phyloP scores from a whole-genome alignment of 1,140 invertebrate species.

The Ostrea denselamellosa region DNA sequence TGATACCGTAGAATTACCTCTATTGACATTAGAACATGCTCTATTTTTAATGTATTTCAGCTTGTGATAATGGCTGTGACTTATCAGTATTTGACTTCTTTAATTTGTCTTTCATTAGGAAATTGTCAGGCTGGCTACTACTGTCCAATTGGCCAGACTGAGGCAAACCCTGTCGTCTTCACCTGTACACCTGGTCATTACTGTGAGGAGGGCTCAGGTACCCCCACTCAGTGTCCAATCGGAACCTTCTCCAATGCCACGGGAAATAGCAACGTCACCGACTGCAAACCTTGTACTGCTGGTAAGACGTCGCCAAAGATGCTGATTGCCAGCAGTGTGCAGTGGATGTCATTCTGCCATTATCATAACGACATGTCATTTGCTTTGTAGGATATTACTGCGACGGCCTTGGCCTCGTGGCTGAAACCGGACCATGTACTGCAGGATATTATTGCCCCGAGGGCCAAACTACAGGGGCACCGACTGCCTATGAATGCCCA shows the following conservation, averaged over 20 bases:
- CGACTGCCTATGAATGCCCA: conserved; percentile 67
- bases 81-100: too few relatives aligned
- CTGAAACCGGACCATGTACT: conserved; percentile 67
- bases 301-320: conserved; percentile 55
- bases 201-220: conserved; percentile 69
- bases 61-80: too few relatives aligned
- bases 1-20: too few relatives aligned
- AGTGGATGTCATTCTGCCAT: too few relatives aligned
- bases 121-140: conserved; percentile 72
- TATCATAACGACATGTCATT: not conserved
- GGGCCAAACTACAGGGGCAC: conserved; percentile 68
- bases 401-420: conserved; percentile 65
- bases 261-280: conserved; percentile 69
- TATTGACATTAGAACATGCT: too few relatives aligned
- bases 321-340: too few relatives aligned
- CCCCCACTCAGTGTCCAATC: conserved; percentile 70
- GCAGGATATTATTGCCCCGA: conserved; percentile 74
- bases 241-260: conserved; percentile 75
- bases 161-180: conserved; percentile 63
- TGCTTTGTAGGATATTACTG: conserved; percentile 73
- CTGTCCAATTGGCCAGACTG: conserved; percentile 71
- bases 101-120: conserved; percentile 57
- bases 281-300: conserved; percentile 75
- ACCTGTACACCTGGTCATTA: conserved; percentile 72
- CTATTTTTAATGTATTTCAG: too few relatives aligned